phyloP scores from a whole-genome alignment of 2,888 invertebrate species.

The Noctua janthe region DNA sequence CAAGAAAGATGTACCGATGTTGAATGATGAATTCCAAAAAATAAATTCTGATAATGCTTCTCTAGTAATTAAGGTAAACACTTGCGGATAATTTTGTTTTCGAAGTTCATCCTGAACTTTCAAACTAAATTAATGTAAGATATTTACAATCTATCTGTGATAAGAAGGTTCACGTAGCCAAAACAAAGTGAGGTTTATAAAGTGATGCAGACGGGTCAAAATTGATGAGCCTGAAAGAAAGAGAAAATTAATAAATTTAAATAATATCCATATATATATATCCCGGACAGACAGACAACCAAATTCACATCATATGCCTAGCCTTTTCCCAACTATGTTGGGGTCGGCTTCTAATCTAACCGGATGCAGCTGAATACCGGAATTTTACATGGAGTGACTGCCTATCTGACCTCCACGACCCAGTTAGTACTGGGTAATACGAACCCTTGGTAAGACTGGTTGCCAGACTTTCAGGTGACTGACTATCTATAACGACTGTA shows the following conservation, averaged over 20 bases:
- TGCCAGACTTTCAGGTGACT: too few relatives aligned
- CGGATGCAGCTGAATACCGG: too few relatives aligned
- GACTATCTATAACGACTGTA: too few relatives aligned
- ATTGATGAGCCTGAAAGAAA: background rate
- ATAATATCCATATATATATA: background rate
- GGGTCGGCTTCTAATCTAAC: too few relatives aligned
- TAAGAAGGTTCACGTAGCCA: background rate
- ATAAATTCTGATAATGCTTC: background rate
- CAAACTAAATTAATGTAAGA: background rate
- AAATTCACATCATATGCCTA: background rate
- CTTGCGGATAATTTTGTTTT: background rate
- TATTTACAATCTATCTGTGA: background rate
- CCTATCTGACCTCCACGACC: too few relatives aligned
- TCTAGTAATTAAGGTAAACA: background rate
- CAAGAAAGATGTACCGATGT: background rate
- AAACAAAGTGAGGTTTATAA: background rate
- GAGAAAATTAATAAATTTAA: background rate
- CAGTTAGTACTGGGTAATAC: too few relatives aligned
- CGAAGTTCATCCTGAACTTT: background rate
- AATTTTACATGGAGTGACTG: too few relatives aligned
- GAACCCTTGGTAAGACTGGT: too few relatives aligned
- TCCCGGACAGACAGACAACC: background rate
- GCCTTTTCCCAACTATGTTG: too few relatives aligned
- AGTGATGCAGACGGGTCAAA: background rate
- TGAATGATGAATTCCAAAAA: background rate